Percentiles rank a stretch among this genome's conserved stretches.
phyloP scores from a whole-genome alignment of 2,888 invertebrate species.

The Drosophila fulvimacula region DNA sequence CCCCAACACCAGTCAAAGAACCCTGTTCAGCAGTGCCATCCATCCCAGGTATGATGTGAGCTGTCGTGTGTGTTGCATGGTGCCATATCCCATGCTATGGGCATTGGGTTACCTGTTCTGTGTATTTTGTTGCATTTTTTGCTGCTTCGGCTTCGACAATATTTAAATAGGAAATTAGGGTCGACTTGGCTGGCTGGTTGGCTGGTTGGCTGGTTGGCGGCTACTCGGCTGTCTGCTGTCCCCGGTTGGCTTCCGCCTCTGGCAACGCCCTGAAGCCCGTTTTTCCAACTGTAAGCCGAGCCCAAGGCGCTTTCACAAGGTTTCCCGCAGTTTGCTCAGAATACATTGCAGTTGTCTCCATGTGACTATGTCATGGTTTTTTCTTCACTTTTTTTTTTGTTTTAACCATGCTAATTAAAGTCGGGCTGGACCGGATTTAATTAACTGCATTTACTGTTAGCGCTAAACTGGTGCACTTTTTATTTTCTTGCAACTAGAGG shows the following conservation, averaged over 20 bases:
- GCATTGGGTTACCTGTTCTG: slow-evolving; percentile 56
- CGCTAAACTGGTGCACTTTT: slow-evolving; percentile 49
- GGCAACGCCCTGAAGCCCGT: slow-evolving; percentile 29
- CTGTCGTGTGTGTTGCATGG: slow-evolving; percentile 4
- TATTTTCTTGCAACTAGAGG: neutral
- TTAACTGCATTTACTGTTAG: slow-evolving; percentile 64
- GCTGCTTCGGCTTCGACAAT: slow-evolving; percentile 48
- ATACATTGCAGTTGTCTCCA: slow-evolving; percentile 24
- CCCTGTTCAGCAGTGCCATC: slow-evolving; percentile 7
- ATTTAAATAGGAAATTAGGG: slow-evolving; percentile 73
- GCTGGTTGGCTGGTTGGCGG: slow-evolving; percentile 7
- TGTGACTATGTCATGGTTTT: slow-evolving; percentile 18
- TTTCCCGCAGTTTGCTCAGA: slow-evolving; percentile 55
- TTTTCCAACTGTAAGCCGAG: slow-evolving; percentile 36
- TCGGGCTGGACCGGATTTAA: slow-evolving; percentile 22
- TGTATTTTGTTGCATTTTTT: slow-evolving; percentile 39
- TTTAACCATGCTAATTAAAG: slow-evolving; percentile 55
- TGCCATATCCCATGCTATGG: slow-evolving; percentile 38
- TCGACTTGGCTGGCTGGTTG: slow-evolving; percentile 36
- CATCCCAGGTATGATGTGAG: slow-evolving; percentile 8
- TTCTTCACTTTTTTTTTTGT: slow-evolving; percentile 10
- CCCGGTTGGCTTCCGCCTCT: slow-evolving; percentile 55
- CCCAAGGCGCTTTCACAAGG: slow-evolving; percentile 59
- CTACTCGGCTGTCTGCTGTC: slow-evolving; percentile 22
- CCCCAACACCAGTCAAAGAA: slow-evolving; percentile 7